phyloP scores from a whole-genome alignment of 2,888 invertebrate species.

The Acanthococcus lagerstroemiae region DNA sequence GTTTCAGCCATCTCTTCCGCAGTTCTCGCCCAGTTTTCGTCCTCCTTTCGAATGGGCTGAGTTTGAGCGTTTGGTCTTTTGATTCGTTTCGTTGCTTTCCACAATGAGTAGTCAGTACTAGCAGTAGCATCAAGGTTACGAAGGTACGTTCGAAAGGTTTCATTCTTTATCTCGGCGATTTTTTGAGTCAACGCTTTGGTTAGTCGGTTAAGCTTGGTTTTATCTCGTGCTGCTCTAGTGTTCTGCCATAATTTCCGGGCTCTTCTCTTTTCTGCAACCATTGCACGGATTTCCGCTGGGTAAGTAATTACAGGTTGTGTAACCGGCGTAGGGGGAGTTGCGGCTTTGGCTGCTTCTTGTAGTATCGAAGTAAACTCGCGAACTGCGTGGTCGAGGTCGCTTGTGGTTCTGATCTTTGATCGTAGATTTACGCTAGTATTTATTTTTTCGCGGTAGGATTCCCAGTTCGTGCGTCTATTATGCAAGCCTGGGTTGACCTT shows the following conservation, averaged over 20 bases:
- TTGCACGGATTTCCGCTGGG: neutral
- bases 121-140: neutral
- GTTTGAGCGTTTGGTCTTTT: constrained; percentile 31
- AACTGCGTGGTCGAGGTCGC: neutral
- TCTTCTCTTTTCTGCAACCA: neutral
- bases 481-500: neutral
- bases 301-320: neutral
- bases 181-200: neutral
- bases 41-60: constrained; percentile 32
- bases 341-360: neutral
- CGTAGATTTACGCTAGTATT: neutral
- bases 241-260: neutral
- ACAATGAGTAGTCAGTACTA: constrained; percentile 36
- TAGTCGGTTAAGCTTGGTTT: neutral
- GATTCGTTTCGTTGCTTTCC: constrained; percentile 35
- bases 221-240: neutral
- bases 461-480: neutral
- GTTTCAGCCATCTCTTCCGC: constrained; percentile 35
- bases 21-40: constrained; percentile 35
- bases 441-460: neutral
- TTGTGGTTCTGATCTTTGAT: no score
- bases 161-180: neutral
- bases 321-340: neutral
- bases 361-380: neutral
- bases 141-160: neutral